Percentiles rank a stretch among this genome's conserved stretches.
These are phyloP conservation scores for Oreochromis mossambicus DNA, from an alignment of 2,797 vertebrate species.

Conservation along the genomic window DNA sequence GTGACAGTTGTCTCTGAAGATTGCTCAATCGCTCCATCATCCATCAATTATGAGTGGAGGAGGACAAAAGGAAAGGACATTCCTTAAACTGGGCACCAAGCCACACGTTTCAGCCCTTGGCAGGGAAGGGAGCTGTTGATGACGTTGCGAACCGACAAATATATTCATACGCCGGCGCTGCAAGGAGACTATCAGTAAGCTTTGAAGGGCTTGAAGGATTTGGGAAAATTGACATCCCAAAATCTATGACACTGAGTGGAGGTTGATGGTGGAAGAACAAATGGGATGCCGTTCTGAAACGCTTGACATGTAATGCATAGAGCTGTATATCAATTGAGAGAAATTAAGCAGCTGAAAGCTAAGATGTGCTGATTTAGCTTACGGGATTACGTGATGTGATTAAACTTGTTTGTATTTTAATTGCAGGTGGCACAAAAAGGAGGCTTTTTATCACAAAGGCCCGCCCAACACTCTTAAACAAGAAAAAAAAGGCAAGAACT, in stretches of 20 bases:
- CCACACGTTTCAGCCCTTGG: slow-evolving; percentile 43
- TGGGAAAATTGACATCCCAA: neutral
- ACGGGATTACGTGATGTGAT: neutral
- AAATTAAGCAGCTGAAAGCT: neutral
- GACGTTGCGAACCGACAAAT: slow-evolving; percentile 31
- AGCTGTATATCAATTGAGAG: neutral
- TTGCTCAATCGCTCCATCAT: slow-evolving; percentile 40
- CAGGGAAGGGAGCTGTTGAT: slow-evolving; percentile 9
- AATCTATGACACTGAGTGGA: neutral
- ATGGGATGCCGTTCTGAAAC: neutral
- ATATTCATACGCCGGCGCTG: neutral
- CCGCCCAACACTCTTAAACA: neutral
- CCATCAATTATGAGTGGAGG: slow-evolving; percentile 23
- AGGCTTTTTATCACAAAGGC: neutral
- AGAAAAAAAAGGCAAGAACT: slow-evolving; percentile 28
- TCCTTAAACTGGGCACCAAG: slow-evolving; percentile 47
- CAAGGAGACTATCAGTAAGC: neutral
- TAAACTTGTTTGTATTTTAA: neutral
- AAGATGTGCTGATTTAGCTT: neutral
- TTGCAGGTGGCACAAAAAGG: neutral
- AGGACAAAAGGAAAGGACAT: slow-evolving; percentile 45
- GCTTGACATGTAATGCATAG: neutral
- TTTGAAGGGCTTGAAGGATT: neutral
- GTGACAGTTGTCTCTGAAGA: slow-evolving; percentile 40
- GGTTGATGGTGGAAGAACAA: neutral